Conservation (phyloP, 2,888 invertebrate genomes). For the Ceratothoa steindachneri region DNA sequence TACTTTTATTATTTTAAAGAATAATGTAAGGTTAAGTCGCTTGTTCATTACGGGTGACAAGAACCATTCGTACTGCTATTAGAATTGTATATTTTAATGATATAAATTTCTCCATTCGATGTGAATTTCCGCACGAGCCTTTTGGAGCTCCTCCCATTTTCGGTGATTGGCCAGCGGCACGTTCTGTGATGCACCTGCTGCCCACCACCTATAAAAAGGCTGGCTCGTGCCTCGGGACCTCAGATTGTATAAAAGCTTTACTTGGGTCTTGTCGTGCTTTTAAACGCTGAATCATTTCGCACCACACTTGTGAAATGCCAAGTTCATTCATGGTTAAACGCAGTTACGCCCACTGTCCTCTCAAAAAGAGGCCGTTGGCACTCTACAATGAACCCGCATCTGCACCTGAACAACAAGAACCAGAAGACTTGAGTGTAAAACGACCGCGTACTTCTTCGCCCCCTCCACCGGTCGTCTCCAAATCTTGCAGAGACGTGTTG, state of each 20-base stretch:
- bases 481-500: not conserved
- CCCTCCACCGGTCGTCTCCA: not conserved
- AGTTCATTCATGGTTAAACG: conserved; percentile 47
- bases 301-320: conserved; percentile 32
- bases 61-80: too few relatives aligned
- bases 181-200: conserved; percentile 43
- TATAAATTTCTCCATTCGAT: not conserved
- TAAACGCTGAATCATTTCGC: not conserved
- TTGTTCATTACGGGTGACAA: too few relatives aligned
- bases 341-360: conserved; percentile 46
- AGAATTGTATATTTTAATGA: too few relatives aligned
- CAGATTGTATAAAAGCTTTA: conserved; percentile 25
- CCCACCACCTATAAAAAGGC: conserved; percentile 22
- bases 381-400: conserved; percentile 40
- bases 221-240: conserved; percentile 32
- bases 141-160: conserved; percentile 36
- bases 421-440: conserved; percentile 45
- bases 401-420: conserved; percentile 38
- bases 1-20: too few relatives aligned
- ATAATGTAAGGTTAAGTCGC: too few relatives aligned
- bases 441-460: conserved; percentile 25
- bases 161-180: conserved; percentile 46
- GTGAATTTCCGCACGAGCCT: conserved; percentile 30
- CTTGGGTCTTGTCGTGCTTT: not conserved
- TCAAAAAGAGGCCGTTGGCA: conserved; percentile 46